Evolutionary conservation across 1,140 invertebrate species (phyloP).

Genomic region (Caenorhabditis inopinata): DNA sequence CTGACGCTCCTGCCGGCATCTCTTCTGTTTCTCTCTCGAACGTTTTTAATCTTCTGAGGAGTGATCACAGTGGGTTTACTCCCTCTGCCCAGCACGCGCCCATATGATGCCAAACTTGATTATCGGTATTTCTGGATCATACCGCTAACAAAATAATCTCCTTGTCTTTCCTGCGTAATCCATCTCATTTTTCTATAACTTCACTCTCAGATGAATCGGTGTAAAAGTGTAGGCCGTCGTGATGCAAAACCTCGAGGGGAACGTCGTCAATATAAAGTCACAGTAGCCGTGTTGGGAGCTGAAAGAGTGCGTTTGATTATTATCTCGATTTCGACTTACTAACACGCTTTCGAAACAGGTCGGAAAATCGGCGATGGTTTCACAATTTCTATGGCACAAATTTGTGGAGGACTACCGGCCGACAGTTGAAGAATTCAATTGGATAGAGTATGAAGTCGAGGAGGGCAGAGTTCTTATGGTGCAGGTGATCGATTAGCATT

Average conservation of each 20-base stretch:
- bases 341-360: conserved; percentile 56
- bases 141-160: no score
- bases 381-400: conserved; percentile 62
- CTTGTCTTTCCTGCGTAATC: no score
- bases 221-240: conserved; percentile 13
- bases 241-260: background rate
- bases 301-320: conserved; percentile 13
- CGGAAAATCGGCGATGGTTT: conserved; percentile 62
- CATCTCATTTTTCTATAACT: background rate
- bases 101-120: no score
- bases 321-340: no score
- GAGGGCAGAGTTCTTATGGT: conserved; percentile 33
- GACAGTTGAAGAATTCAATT: conserved; percentile 65
- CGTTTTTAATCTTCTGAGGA: no score
- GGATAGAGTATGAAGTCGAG: conserved; percentile 62
- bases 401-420: conserved; percentile 58
- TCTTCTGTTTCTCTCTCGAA: no score
- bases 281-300: background rate
- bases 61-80: no score
- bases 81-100: no score
- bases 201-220: conserved; percentile 1
- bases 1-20: no score
- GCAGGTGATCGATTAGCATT: conserved; percentile 12
- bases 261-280: conserved; percentile 7
- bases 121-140: no score